Evolutionary conservation across 2,797 vertebrate genomes (phyloP).

Genomic region (Otus scops): DNA sequence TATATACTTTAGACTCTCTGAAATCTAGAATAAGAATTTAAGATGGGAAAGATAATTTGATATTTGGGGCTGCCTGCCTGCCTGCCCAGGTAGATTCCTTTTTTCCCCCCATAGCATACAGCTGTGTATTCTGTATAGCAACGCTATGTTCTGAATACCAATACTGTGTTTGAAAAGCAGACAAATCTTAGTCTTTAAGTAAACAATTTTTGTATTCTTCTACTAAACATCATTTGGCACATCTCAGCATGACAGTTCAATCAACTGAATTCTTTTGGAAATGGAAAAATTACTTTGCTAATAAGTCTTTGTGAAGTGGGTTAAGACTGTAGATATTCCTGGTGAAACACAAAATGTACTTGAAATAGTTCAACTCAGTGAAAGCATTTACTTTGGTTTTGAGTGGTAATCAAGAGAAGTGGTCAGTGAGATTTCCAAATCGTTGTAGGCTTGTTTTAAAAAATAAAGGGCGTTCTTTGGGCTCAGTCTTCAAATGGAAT

Average conservation of each 20-base stretch:
- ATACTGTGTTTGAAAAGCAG: not conserved
- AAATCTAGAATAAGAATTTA: not conserved
- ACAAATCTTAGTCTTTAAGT: not conserved
- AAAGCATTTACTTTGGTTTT: not conserved
- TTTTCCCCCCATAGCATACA: not conserved
- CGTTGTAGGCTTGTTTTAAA: not conserved
- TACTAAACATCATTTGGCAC: not conserved
- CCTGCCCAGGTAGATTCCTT: not conserved
- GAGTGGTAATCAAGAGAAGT: not conserved
- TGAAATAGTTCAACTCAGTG: not conserved
- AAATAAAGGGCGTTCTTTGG: not conserved
- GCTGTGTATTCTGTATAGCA: not conserved
- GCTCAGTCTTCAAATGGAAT: not conserved
- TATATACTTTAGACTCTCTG: not conserved
- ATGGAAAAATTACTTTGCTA: not conserved
- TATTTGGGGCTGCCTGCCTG: not conserved
- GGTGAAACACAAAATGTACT: not conserved
- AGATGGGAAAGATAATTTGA: not conserved
- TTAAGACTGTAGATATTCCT: not conserved
- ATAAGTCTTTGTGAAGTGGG: not conserved
- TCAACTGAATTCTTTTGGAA: not conserved
- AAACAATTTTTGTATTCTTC: not conserved
- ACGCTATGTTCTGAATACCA: not conserved
- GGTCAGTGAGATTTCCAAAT: not conserved
- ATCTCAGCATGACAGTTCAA: not conserved